Base-by-base conservation (phyloP, 2,888 invertebrate genomes). In the Ptilodon capucinus region DNA sequence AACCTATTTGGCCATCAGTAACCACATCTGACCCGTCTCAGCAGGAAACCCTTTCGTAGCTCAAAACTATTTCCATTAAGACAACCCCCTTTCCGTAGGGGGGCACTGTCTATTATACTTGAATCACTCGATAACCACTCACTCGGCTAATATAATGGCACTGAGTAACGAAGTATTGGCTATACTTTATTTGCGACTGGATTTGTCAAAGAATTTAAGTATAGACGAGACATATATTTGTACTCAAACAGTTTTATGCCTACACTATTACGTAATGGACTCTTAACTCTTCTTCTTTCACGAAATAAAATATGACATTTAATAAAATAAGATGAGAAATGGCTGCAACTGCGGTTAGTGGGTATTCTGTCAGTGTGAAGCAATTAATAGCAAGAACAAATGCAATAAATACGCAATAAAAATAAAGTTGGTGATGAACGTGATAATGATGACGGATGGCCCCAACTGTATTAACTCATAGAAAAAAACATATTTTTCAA, bases 31-130 rank as follows among this genome's bases (percentile, higher is more conserved):
- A 48, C 41, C 48, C 41, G 13, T 36, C n/a, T 39, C 19, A 21
- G 6, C 19, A 21, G 6, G 6, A 38, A 49, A 45, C 52, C 50
- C 49, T 45, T 40, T 23, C 30, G 30, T 39, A 53, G 48, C 44
- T 32, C 46, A 19, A 54, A 74, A 74, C 71, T 72, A 71, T 69
- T 72, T 70, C 65, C 72, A 73, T 74, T 74, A 73, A 54, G 18
- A 36, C 51, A 52, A 40, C 23, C 39, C 23, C 23, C 23, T 8
- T 8, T 7, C 23, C 28, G 25, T 3, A 41, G 13, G 28, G 16
- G 54, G 69, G 75, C 71, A 66, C 57, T 21, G 44, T 44, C 55
- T 50, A 64, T 62, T 66, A 65, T 57, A 56, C 58, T 40, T 55
- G 60, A 53, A 61, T 64, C 66, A 64, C 60, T 67, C 65, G 61